These are phyloP conservation scores for Erythrocercus mccallii DNA, from an alignment of 2,113 vertebrate species.

Conservation along the genomic window DNA sequence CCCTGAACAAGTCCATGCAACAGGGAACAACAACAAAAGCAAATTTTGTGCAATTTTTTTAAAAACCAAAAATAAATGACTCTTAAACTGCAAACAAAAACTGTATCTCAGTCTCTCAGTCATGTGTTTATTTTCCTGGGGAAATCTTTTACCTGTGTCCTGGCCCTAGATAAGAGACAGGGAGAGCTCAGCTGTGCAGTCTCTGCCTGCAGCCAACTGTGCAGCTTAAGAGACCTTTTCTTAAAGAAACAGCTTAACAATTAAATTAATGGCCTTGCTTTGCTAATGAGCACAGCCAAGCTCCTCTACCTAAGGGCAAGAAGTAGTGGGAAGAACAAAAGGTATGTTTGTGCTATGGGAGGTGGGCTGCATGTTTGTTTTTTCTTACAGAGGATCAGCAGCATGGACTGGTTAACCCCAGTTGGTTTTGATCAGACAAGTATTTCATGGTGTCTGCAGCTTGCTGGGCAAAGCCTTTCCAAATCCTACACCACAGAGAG, in stretches of 20 bases:
- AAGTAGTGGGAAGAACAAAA: neutral
- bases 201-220: neutral
- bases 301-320: neutral
- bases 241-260: conserved; percentile 19
- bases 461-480: neutral
- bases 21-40: neutral
- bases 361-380: neutral
- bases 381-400: neutral
- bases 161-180: neutral
- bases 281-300: neutral
- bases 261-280: neutral
- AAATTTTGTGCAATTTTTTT: neutral
- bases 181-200: neutral
- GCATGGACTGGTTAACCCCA: neutral
- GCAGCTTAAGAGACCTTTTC: neutral
- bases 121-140: conserved; percentile 14
- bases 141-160: neutral
- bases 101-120: neutral
- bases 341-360: neutral
- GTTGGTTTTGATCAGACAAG: neutral
- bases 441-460: neutral
- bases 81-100: neutral
- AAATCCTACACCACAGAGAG: fast-evolving
- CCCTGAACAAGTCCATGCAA: neutral
- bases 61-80: conserved; percentile 16